Evolutionary conservation across 2,797 vertebrate genomes (phyloP).

Genomic region (Xenentodon cancila): DNA sequence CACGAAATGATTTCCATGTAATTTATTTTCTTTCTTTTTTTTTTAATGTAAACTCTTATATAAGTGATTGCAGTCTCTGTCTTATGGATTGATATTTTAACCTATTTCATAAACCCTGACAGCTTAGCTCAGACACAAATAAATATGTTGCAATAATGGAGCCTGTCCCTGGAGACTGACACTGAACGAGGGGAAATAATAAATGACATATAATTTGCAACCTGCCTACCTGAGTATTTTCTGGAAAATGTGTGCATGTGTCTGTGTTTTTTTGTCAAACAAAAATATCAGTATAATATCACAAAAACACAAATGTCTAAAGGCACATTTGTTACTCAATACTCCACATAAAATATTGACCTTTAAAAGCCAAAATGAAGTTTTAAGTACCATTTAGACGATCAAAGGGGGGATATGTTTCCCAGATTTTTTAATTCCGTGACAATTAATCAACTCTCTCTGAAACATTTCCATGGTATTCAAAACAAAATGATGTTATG

Average conservation of each 20-base stretch:
- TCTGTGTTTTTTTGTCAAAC: conserved; percentile 7
- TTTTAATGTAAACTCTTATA: no score
- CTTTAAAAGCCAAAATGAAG: conserved; percentile 40
- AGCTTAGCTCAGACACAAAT: conserved; percentile 14
- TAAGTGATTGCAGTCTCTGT: no score
- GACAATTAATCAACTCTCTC: no score
- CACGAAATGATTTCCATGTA: no score
- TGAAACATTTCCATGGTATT: no score
- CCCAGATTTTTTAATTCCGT: neutral
- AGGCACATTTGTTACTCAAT: conserved; percentile 37
- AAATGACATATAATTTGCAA: conserved; percentile 30
- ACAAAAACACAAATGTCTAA: conserved; percentile 59
- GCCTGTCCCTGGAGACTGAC: conserved; percentile 14
- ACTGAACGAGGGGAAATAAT: conserved; percentile 14
- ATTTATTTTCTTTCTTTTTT: no score
- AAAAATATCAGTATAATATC: conserved; percentile 56
- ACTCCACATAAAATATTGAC: conserved; percentile 48
- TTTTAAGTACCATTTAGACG: conserved; percentile 5
- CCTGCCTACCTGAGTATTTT: conserved; percentile 15
- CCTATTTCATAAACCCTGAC: conserved; percentile 7
- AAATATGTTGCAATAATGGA: conserved; percentile 23
- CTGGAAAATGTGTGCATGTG: conserved; percentile 16
- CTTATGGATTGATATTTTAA: no score
- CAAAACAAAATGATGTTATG: no score
- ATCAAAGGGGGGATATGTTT: neutral